Conservation (phyloP, 2,888 invertebrate species). For the Trisateles emortualis region DNA sequence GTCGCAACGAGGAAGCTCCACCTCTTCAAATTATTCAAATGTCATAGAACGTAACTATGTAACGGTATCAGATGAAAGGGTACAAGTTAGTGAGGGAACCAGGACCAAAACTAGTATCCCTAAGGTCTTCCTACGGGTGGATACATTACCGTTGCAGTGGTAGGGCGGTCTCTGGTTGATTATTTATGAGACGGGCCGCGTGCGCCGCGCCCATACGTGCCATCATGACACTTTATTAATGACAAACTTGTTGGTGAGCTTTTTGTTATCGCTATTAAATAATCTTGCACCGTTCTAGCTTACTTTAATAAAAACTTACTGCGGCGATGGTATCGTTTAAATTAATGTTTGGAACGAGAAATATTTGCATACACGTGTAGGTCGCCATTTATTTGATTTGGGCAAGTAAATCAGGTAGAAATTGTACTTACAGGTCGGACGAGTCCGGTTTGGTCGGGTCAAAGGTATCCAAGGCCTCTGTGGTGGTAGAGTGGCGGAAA, state of each 20-base stretch:
- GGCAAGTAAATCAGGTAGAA: constrained; percentile 22
- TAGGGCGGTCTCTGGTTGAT: constrained; percentile 65
- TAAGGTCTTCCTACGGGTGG: constrained; percentile 57
- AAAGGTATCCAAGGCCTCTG: constrained; percentile 98
- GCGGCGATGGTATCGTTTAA: constrained; percentile 52
- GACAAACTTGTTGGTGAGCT: constrained; percentile 66
- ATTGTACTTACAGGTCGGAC: constrained; percentile 94
- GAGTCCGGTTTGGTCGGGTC: constrained; percentile 94
- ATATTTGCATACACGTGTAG: constrained; percentile 35
- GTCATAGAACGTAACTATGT: constrained; percentile 51
- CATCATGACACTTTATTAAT: constrained; percentile 76
- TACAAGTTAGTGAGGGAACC: constrained; percentile 43
- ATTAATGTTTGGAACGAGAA: constrained; percentile 51
- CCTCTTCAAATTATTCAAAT: constrained; percentile 58
- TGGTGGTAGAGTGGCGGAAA: constrained; percentile 95
- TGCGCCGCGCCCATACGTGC: constrained; percentile 72
- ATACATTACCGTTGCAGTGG: constrained; percentile 65
- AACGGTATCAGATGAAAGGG: constrained; percentile 55
- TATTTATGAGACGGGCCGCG: constrained; percentile 73
- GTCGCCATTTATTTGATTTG: constrained; percentile 35
- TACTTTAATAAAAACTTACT: constrained; percentile 50
- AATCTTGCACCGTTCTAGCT: constrained; percentile 50
- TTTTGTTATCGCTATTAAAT: constrained; percentile 64
- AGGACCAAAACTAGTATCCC: constrained; percentile 49
- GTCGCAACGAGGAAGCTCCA: constrained; percentile 42